A percentile compares a stretch with the other conserved stretches of the same genome.
These are phyloP conservation scores for Gymnocephalus cernua DNA, from an alignment of 2,113 vertebrate species.

Conservation along the genomic window DNA sequence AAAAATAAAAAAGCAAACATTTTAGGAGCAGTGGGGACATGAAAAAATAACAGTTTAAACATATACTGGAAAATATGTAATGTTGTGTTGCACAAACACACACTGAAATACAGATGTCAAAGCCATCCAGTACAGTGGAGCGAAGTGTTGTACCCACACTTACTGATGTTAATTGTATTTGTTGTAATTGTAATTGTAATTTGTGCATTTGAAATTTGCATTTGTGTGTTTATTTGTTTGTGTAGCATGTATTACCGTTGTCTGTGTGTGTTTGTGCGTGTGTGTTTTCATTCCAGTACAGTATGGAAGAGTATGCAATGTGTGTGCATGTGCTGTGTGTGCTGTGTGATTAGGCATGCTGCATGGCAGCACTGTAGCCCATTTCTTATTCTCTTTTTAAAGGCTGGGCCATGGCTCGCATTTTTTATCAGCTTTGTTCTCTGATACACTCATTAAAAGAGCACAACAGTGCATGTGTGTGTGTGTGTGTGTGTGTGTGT, in stretches of 20 bases:
- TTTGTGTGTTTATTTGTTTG: constrained; percentile 9
- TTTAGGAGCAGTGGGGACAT: too few relatives aligned
- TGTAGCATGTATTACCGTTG: background rate
- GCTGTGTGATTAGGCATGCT: constrained; percentile 68
- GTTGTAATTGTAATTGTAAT: too few relatives aligned
- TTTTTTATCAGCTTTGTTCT: constrained; percentile 82
- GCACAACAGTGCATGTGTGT: constrained; percentile 35
- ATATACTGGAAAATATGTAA: background rate
- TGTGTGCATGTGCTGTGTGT: constrained; percentile 48
- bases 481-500: constrained; percentile 18
- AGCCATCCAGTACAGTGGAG: too few relatives aligned
- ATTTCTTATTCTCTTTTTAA: constrained; percentile 83
- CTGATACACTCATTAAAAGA: constrained; percentile 77
- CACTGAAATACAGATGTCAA: background rate
- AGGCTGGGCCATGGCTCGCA: constrained; percentile 68
- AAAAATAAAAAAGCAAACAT: background rate
- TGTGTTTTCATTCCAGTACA: constrained; percentile 24
- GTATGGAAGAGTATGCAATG: constrained; percentile 37
- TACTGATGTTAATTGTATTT: too few relatives aligned
- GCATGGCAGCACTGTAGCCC: constrained; percentile 60
- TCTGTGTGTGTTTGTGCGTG: background rate
- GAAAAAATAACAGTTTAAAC: background rate
- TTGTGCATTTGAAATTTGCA: constrained; percentile 24
- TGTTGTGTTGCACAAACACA: background rate
- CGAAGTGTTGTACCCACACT: too few relatives aligned